Percentiles rank a stretch among this genome's conserved stretches.
Evolutionary conservation across 2,113 vertebrate genomes (phyloP).

Genomic region (Brienomyrus brachyistius): DNA sequence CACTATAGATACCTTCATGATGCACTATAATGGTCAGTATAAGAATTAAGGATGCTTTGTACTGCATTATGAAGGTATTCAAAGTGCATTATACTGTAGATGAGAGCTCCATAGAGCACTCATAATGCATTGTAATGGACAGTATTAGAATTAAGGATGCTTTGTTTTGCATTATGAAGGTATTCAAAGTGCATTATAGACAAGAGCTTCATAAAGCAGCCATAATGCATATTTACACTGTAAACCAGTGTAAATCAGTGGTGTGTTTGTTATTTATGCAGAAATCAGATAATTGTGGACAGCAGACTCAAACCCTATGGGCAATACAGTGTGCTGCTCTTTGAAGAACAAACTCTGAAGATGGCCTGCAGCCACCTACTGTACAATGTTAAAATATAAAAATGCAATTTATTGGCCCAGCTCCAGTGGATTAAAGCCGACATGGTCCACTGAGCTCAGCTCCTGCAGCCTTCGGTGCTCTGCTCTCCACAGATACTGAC

Average conservation of each 20-base stretch:
- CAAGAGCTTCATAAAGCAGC: not conserved
- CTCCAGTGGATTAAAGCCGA: not conserved
- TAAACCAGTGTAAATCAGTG: not conserved
- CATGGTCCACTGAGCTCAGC: not conserved
- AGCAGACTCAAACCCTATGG: not conserved
- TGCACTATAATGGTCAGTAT: too few relatives aligned
- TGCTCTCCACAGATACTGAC: constrained; percentile 1
- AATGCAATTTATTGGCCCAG: not conserved
- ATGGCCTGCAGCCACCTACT: not conserved
- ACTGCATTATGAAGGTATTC: too few relatives aligned
- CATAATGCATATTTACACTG: not conserved
- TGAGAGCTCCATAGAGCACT: too few relatives aligned
- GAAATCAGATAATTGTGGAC: not conserved
- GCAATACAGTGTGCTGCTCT: not conserved
- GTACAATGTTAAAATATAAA: not conserved
- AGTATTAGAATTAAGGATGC: not conserved
- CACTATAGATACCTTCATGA: too few relatives aligned
- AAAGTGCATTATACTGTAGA: too few relatives aligned
- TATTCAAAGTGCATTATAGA: not conserved
- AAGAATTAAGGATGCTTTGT: too few relatives aligned
- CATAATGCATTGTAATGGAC: not conserved
- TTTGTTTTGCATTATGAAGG: not conserved
- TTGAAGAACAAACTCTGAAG: not conserved
- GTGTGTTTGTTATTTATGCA: not conserved
- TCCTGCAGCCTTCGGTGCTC: not conserved